Base-by-base conservation (phyloP, 2,113 vertebrate species). In the Plotosus lineatus region DNA sequence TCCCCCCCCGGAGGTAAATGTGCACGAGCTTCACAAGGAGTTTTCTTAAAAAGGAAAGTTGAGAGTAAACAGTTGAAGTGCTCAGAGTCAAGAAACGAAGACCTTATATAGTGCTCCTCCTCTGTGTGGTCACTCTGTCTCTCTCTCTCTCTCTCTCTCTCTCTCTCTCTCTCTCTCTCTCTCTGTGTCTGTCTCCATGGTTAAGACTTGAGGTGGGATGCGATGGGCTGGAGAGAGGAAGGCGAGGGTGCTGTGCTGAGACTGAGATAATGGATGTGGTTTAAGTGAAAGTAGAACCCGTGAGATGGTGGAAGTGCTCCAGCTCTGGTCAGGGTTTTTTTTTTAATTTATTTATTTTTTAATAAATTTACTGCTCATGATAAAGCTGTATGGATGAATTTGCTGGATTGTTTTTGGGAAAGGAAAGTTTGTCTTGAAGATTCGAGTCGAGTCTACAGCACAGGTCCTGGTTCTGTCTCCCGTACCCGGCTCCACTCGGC, bases 61-160 rank as follows among this genome's bases (percentile, higher is more conserved):
- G 76, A 63, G 84, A 87, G 79, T 5, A 3, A 63, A 76, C 79
- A 79, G 58, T 82, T 56, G 42, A 19, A 31, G 73, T 79, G 74
- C 28, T 75, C 26, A 33, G 79, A 85, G 83, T 55, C 81, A 61
- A 85, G 48, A 77, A 84, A 88, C 87, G 4, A 90, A 75, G 71
- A 79, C 90, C 90, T 89, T 90, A 89, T 89, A 91, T 88, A 91
- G 90, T 61, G 56, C 48, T 85, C 31, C 78, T 84, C 68, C 33
- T 74, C 75, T 56, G 86, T 81, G 66, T 53, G 68, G 80, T 53
- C 26, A 53, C 58, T 72, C 69, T 65, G 33, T 23, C 33, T 28
- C 56, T 21, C 12, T 51, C 26, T 33, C 3, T 17, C 44, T 31
- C 63, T 46, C 42, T 68, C 65, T 72, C 46, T 33, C 69, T 31